Conservation (phyloP, 1,140 invertebrate genomes). For the Lineus longissimus region DNA sequence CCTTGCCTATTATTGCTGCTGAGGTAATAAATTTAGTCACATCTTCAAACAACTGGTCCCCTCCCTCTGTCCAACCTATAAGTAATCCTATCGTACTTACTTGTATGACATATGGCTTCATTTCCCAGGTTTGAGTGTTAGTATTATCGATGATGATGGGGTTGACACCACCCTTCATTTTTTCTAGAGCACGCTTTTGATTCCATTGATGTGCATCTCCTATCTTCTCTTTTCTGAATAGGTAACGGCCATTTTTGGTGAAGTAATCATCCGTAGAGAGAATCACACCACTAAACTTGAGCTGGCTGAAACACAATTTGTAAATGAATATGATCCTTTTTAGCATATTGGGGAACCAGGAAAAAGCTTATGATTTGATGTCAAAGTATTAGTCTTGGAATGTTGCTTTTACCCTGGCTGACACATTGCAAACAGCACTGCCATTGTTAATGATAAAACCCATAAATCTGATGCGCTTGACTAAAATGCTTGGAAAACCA, state of each 20-base stretch:
- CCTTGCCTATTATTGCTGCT: too few species aligned
- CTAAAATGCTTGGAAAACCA: too few species aligned
- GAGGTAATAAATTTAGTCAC: too few species aligned
- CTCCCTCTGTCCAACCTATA: too few species aligned
- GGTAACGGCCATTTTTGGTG: slow-evolving; percentile 59
- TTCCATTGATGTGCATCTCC: slow-evolving; percentile 70
- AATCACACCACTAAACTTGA: slow-evolving; percentile 54
- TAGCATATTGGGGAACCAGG: too few species aligned
- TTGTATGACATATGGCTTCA: slow-evolving; percentile 67
- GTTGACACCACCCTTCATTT: slow-evolving; percentile 60
- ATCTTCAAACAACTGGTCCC: neutral
- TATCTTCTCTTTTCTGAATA: slow-evolving; percentile 61
- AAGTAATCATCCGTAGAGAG: slow-evolving; percentile 78
- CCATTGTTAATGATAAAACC: too few species aligned
- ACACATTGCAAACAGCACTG: too few species aligned
- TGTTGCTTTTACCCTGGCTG: too few species aligned
- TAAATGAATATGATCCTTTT: too few species aligned
- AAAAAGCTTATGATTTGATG: too few species aligned
- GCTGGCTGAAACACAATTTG: slow-evolving; percentile 27
- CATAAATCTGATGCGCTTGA: too few species aligned
- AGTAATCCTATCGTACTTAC: slow-evolving; percentile 22
- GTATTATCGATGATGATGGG: slow-evolving; percentile 88
- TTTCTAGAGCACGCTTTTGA: slow-evolving; percentile 56
- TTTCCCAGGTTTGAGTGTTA: slow-evolving; percentile 77
- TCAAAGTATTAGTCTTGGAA: too few species aligned